A percentile compares a stretch with the other conserved stretches of the same genome.
phyloP scores from a whole-genome alignment of 2,888 invertebrate genomes.

The Tiphia femorata region DNA sequence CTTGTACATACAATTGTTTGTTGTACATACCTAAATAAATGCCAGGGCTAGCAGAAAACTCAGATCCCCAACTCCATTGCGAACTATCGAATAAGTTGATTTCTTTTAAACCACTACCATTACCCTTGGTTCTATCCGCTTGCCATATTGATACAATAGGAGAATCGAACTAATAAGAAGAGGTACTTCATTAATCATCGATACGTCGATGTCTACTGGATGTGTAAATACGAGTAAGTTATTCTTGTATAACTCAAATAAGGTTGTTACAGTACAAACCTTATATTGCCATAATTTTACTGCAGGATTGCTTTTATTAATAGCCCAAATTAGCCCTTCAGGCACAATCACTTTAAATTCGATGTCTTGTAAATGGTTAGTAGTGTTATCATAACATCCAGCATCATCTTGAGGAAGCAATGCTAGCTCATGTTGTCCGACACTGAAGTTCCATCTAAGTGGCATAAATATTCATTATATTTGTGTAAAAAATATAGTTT shows the following conservation, averaged over 20 bases:
- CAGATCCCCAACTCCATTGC: slow-evolving; percentile 68
- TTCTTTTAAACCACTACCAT: slow-evolving; percentile 71
- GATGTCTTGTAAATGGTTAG: slow-evolving; percentile 59
- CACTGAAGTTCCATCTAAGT: slow-evolving; percentile 93
- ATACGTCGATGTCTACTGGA: not conserved
- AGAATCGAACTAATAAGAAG: slow-evolving; percentile 77
- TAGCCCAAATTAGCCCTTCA: slow-evolving; percentile 79
- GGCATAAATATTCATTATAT: not conserved
- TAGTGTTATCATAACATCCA: slow-evolving; percentile 68
- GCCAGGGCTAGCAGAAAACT: slow-evolving; percentile 72
- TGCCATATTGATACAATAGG: slow-evolving; percentile 92
- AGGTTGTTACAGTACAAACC: slow-evolving; percentile 70
- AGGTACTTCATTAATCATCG: too few relatives aligned
- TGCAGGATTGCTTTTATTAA: slow-evolving; percentile 73
- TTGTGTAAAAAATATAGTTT: not conserved
- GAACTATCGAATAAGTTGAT: slow-evolving; percentile 82
- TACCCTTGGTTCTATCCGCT: slow-evolving; percentile 70
- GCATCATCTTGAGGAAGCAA: slow-evolving; percentile 68
- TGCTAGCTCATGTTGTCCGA: slow-evolving; percentile 87
- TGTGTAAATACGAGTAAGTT: not conserved
- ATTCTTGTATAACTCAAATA: not conserved
- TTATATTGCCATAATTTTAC: slow-evolving; percentile 81
- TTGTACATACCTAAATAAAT: slow-evolving; percentile 90
- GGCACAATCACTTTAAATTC: slow-evolving; percentile 78
- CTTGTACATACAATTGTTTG: slow-evolving; percentile 75